These are phyloP conservation scores for Sciaenops ocellatus DNA, from an alignment of 2,797 vertebrate genomes.

Conservation along the genomic window DNA sequence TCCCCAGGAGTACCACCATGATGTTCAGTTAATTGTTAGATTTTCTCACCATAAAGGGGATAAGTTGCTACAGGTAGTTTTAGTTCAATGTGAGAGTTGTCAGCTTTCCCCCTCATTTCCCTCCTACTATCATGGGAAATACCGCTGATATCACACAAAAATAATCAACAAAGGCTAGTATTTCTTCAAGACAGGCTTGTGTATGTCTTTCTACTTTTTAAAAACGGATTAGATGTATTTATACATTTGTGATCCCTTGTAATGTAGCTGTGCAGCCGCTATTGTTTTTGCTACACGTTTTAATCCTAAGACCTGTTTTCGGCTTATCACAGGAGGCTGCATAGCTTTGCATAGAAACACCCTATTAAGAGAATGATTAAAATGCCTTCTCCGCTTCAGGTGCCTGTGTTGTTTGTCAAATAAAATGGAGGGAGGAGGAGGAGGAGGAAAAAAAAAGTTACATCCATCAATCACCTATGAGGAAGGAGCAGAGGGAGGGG, in stretches of 20 bases:
- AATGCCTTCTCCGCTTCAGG: conserved; percentile 85
- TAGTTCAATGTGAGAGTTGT: conserved; percentile 33
- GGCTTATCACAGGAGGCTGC: conserved; percentile 81
- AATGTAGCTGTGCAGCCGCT: conserved; percentile 51
- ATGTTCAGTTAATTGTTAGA: conserved; percentile 74
- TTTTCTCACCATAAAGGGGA: conserved; percentile 43
- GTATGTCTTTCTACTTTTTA: conserved; percentile 50
- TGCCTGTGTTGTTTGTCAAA: conserved; percentile 88
- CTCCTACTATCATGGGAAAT: conserved; percentile 48
- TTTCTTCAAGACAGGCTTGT: conserved; percentile 41
- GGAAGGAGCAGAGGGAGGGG: conserved; percentile 61
- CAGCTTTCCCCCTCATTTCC: conserved; percentile 36
- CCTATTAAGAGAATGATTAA: conserved; percentile 90
- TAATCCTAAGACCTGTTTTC: conserved; percentile 77
- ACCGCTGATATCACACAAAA: conserved; percentile 46
- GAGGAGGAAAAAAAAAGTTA: conserved; percentile 56
- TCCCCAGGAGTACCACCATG: conserved; percentile 65
- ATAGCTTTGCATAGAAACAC: conserved; percentile 88
- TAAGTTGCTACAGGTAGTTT: conserved; percentile 53
- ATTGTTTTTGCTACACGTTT: conserved; percentile 69
- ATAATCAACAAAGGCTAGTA: conserved; percentile 53
- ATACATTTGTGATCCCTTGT: conserved; percentile 64
- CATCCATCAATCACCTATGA: conserved; percentile 85
- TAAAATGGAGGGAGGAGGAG: conserved; percentile 79
- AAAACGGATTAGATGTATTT: conserved; percentile 58